A percentile compares a stretch with the other conserved stretches of the same genome.
phyloP scores from a whole-genome alignment of 2,113 vertebrate genomes.

The Cepphus grylle region DNA sequence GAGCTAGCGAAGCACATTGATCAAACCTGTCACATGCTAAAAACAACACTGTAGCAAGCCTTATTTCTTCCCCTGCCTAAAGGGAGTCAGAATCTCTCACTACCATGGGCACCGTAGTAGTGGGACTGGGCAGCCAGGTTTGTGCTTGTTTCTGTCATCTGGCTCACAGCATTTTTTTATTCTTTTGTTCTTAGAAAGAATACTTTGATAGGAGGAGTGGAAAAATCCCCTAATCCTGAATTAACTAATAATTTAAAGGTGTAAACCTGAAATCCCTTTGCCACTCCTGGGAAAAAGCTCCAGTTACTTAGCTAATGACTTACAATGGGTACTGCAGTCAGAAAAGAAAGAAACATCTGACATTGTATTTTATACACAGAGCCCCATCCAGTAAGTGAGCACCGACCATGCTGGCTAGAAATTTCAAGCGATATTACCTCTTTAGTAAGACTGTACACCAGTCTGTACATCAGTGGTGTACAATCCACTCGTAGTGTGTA shows the following conservation, averaged over 20 bases:
- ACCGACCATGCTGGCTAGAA: neutral
- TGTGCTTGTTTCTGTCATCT: neutral
- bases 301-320: neutral
- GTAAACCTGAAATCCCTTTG: neutral
- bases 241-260: neutral
- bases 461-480: slow-evolving; percentile 85
- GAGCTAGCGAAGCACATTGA: neutral
- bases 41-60: neutral
- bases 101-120: neutral
- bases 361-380: neutral
- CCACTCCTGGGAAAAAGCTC: neutral
- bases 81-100: neutral
- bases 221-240: neutral
- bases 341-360: neutral
- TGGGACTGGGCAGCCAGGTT: neutral
- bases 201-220: neutral
- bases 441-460: slow-evolving; percentile 90
- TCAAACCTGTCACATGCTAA: neutral
- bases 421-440: slow-evolving; percentile 73
- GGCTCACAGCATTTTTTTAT: neutral
- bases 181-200: neutral
- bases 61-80: neutral
- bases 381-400: neutral
- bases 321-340: neutral
- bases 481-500: slow-evolving; percentile 93